These are phyloP conservation scores for Aleiodes sp. DNA, from an alignment of 1,140 invertebrate species.

Conservation along the genomic window DNA sequence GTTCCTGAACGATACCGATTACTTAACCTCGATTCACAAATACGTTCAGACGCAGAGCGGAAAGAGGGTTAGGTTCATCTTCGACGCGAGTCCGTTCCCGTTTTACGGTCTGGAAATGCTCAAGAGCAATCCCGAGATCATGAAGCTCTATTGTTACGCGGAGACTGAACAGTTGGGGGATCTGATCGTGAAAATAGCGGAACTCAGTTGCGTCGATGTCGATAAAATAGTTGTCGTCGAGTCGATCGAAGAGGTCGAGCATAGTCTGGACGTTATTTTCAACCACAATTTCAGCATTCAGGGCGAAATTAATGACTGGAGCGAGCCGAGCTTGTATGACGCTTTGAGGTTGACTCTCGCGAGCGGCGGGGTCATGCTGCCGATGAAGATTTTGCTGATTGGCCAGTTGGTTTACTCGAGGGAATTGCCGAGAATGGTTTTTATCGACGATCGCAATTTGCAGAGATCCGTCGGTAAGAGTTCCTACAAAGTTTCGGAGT, in stretches of 20 bases:
- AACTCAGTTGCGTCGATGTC: constrained; percentile 38
- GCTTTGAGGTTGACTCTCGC: constrained; percentile 48
- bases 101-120: constrained; percentile 53
- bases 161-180: constrained; percentile 39
- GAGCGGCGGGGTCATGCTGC: constrained; percentile 56
- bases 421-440: constrained; percentile 53
- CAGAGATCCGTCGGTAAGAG: constrained; percentile 28
- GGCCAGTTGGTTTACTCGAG: constrained; percentile 51
- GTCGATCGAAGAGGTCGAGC: constrained; percentile 40
- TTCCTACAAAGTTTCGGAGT: constrained; percentile 55
- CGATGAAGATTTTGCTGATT: constrained; percentile 55
- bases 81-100: constrained; percentile 59
- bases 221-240: constrained; percentile 42
- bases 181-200: constrained; percentile 45
- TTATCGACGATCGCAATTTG: constrained; percentile 48
- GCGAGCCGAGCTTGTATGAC: constrained; percentile 41
- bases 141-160: constrained; percentile 48
- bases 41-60: constrained; percentile 40
- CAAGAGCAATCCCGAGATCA: constrained; percentile 41
- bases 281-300: constrained; percentile 53
- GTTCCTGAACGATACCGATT: constrained; percentile 69
- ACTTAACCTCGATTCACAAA: constrained; percentile 47
- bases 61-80: constrained; percentile 44
- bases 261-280: constrained; percentile 44
- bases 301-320: constrained; percentile 52